Evolutionary conservation across 2,113 vertebrate species (phyloP).

Genomic region (Pteruthius melanotis): DNA sequence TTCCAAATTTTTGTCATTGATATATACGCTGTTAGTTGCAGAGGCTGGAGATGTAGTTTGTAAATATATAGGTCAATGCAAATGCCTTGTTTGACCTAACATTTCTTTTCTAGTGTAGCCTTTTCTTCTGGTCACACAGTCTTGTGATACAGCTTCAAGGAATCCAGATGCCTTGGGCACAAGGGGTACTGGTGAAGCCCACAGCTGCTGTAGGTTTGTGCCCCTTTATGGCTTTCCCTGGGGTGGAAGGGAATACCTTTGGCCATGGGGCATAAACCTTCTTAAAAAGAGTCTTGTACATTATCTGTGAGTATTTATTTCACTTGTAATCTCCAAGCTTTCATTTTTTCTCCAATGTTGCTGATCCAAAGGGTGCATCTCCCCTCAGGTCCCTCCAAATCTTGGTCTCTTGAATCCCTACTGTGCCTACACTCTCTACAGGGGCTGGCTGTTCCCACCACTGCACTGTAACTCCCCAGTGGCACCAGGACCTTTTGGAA

Average conservation of each 20-base stretch:
- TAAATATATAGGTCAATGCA: neutral
- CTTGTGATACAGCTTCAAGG: neutral
- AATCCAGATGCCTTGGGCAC: neutral
- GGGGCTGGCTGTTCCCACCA: neutral
- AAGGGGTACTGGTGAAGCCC: neutral
- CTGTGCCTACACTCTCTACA: neutral
- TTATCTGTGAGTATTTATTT: neutral
- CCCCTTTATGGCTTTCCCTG: neutral
- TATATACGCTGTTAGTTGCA: neutral
- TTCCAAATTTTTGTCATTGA: neutral
- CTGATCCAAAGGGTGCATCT: neutral
- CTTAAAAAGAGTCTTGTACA: neutral
- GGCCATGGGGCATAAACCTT: neutral
- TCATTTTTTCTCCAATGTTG: neutral
- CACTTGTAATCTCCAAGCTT: neutral
- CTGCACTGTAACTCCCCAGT: rapidly evolving
- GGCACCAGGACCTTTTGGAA: neutral
- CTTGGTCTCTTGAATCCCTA: neutral
- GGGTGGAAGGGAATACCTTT: neutral
- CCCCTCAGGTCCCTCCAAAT: neutral
- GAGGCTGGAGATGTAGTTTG: neutral
- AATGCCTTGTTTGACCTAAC: neutral
- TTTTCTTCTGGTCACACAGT: neutral
- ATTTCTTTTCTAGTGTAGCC: neutral
- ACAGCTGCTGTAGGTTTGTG: neutral